Conservation (phyloP, 2,888 invertebrate species). For the Zeuzera pyrina region DNA sequence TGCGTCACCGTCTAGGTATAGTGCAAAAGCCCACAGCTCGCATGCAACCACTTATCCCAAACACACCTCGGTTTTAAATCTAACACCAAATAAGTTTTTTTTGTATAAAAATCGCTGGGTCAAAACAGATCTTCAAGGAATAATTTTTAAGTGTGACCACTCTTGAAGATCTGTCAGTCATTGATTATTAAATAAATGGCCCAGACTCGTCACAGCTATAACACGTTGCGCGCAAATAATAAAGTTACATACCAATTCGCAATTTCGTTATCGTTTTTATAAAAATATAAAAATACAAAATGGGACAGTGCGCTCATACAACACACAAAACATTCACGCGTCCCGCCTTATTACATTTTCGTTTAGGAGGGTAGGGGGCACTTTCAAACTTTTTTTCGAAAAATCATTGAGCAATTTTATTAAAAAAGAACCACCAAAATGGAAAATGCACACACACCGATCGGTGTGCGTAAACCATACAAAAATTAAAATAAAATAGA, state of each 20-base stretch:
- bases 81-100: constrained; percentile 46
- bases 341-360: constrained; percentile 32
- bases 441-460: constrained; percentile 39
- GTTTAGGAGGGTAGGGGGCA: constrained; percentile 46
- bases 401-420: constrained; percentile 64
- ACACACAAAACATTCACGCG: constrained; percentile 40
- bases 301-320: constrained; percentile 64
- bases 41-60: constrained; percentile 65
- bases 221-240: constrained; percentile 57
- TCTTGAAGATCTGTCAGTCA: constrained; percentile 28
- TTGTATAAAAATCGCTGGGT: constrained; percentile 27
- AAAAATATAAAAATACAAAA: constrained; percentile 74
- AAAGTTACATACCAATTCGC: constrained; percentile 64
- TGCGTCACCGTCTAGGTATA: constrained; percentile 24
- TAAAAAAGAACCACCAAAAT: constrained; percentile 39
- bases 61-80: constrained; percentile 54
- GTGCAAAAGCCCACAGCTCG: constrained; percentile 35
- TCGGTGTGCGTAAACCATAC: constrained; percentile 17
- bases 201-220: constrained; percentile 17
- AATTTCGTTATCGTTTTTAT: constrained; percentile 64
- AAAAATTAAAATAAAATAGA: constrained; percentile 13
- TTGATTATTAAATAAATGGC: not conserved
- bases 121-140: constrained; percentile 31
- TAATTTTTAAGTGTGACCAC: no score
- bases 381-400: constrained; percentile 47